phyloP scores from a whole-genome alignment of 2,888 invertebrate species.

The Tinea pellionella region DNA sequence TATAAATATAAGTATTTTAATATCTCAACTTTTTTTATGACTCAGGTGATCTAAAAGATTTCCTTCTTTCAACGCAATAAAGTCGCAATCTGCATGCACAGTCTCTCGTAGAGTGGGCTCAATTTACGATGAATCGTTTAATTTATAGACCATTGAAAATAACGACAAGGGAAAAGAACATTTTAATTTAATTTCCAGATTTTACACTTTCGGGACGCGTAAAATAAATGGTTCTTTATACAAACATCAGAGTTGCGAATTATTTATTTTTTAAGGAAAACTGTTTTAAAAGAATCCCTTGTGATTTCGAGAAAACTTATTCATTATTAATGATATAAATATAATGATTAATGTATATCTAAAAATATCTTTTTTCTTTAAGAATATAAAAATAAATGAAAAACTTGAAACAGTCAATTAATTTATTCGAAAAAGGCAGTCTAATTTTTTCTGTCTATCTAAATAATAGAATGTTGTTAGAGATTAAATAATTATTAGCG shows the following conservation, averaged over 20 bases:
- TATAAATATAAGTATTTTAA: too few species aligned
- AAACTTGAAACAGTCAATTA: too few species aligned
- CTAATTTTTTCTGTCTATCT: too few species aligned
- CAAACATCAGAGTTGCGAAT: background rate
- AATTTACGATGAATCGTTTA: slow-evolving; percentile 9
- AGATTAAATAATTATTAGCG: too few species aligned
- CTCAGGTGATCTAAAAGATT: background rate
- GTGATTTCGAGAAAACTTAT: too few species aligned
- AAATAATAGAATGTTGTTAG: too few species aligned
- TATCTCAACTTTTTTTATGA: too few species aligned
- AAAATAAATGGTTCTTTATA: background rate
- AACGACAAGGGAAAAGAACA: slow-evolving; percentile 3
- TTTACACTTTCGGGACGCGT: slow-evolving; percentile 1
- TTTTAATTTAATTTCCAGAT: slow-evolving; percentile 8
- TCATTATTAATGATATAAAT: too few species aligned
- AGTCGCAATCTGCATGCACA: slow-evolving; percentile 4
- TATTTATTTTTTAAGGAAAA: background rate
- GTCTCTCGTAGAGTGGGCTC: background rate
- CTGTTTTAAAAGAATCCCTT: too few species aligned
- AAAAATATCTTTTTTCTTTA: background rate
- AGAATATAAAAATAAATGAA: too few species aligned
- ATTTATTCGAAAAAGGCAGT: too few species aligned
- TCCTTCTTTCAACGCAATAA: background rate
- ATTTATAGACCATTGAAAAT: slow-evolving; percentile 10
- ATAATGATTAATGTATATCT: too few species aligned